Conservation (phyloP, 1,140 invertebrate species). For the Drosophila ogumai region DNA sequence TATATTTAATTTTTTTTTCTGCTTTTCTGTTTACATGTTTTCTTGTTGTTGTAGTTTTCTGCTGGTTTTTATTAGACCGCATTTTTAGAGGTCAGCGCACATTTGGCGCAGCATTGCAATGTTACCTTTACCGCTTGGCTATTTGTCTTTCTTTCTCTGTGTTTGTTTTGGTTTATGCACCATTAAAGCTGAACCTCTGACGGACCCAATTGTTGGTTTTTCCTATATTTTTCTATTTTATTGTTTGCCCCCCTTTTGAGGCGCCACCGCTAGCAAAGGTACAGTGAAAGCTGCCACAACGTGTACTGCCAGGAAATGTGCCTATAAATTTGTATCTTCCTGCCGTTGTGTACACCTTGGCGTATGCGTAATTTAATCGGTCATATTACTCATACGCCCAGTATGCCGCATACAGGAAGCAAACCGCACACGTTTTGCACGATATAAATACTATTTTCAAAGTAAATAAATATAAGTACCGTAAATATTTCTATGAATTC, state of each 20-base stretch:
- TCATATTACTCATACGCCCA: constrained; percentile 53
- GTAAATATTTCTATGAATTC: background rate
- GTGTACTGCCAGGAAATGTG: constrained; percentile 8
- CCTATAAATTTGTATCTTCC: constrained; percentile 6
- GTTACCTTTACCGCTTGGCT: constrained; percentile 39
- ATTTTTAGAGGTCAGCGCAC: constrained; percentile 79
- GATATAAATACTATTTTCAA: background rate
- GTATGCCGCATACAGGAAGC: constrained; percentile 27
- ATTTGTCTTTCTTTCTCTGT: constrained; percentile 37
- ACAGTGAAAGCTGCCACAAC: constrained; percentile 28
- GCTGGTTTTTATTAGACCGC: constrained; percentile 74
- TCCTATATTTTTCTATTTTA: background rate
- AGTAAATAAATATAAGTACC: background rate
- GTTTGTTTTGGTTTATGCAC: constrained; percentile 49
- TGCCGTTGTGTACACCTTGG: constrained; percentile 13
- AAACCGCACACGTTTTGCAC: constrained; percentile 16
- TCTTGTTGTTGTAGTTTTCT: constrained; percentile 23
- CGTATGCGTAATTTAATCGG: constrained; percentile 51
- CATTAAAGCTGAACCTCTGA: constrained; percentile 54
- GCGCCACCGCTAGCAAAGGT: constrained; percentile 2
- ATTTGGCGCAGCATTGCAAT: constrained; percentile 78
- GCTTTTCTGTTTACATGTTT: constrained; percentile 18
- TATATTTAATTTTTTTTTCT: constrained; percentile 57
- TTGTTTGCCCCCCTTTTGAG: background rate
- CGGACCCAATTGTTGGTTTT: constrained; percentile 26